Percentiles rank a stretch among this genome's conserved stretches.
These are phyloP conservation scores for Dasyprocta punctata DNA, from an alignment of 2,113 vertebrate genomes.

Conservation along the genomic window DNA sequence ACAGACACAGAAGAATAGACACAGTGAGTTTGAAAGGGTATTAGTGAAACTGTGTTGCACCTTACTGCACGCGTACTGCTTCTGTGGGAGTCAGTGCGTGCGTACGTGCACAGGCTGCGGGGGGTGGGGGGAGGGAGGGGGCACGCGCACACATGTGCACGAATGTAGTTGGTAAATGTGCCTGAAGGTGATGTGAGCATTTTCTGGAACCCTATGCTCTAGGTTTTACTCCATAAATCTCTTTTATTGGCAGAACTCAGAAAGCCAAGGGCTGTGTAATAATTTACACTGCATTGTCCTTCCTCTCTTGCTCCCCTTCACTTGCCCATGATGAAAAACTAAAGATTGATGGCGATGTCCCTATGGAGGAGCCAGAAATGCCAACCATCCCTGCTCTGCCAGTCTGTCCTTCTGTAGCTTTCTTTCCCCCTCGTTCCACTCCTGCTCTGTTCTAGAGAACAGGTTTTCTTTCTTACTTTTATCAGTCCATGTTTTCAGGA, in stretches of 20 bases:
- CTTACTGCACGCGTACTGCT: neutral
- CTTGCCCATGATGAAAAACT: slow-evolving; percentile 62
- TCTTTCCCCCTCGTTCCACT: neutral
- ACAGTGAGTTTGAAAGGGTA: neutral
- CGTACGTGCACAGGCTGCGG: neutral
- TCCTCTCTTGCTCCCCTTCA: slow-evolving; percentile 65
- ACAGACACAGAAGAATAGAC: neutral
- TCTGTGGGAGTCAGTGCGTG: neutral
- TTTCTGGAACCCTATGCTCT: slow-evolving; percentile 57
- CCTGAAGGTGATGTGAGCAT: slow-evolving; percentile 55
- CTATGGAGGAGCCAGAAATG: slow-evolving; percentile 25
- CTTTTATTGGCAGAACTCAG: slow-evolving; percentile 28
- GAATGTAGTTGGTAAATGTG: neutral
- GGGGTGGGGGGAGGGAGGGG: too few species aligned
- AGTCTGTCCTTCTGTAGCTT: neutral
- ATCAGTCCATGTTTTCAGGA: neutral
- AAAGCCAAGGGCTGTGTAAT: slow-evolving; percentile 68
- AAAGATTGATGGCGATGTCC: slow-evolving; percentile 50
- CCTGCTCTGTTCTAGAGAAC: neutral
- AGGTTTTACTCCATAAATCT: slow-evolving; percentile 72
- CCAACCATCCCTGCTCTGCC: neutral
- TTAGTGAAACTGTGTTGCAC: neutral
- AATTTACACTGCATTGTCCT: slow-evolving; percentile 66
- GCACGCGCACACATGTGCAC: neutral
- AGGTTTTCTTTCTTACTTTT: neutral